Evolutionary conservation across 2,797 vertebrate species (phyloP), one percentile per base, ranked within the genome.

Genomic region (Scarus forsteni): DNA sequence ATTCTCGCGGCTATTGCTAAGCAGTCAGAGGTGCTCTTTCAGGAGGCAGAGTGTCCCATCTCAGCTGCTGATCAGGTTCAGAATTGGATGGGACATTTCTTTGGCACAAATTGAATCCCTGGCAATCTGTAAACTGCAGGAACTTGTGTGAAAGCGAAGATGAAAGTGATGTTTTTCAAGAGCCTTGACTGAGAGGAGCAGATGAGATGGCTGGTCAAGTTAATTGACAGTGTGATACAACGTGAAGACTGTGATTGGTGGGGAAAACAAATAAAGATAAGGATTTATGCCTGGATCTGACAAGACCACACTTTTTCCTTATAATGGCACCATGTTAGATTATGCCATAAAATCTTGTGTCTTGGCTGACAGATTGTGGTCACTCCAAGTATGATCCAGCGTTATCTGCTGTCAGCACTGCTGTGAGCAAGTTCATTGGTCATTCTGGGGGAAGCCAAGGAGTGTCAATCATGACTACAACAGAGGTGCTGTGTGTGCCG

Each of bases 101-200:
- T 77, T 62, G 81, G 73, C 83, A 84, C 91, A 94, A 92, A 95
- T 93, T 92, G 91, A 93, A 93, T 93, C 80, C 77, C 36, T 73
- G 77, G 81, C 85, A 86, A 90, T 92, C 89, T 92, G 85, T 92
- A 86, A 91, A 90, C 86, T 34, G 59, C 70, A 61, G 85, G 82
- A 92, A 87, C 60, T 83, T 72, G 73, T 80, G 77, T 81, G 84
- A 86, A 83, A 81, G 84, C 70, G 70, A 74, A 75, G 85, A 86
- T 85, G 72, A 83, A 81, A 74, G 85, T 75, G 18, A 55, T 43
- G 66, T 66, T 89, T 85, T 88, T 88, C 69, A 73, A 66, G 79
- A 77, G 75, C 56, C 7, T 50, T 60, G 59, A 84, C 60, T 58
- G 67, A 60, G 54, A 84, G 74, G 70, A 81, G 70, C 71, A 80